Conservation (phyloP, 2,888 invertebrate genomes). For the Octonoba sinensis region DNA sequence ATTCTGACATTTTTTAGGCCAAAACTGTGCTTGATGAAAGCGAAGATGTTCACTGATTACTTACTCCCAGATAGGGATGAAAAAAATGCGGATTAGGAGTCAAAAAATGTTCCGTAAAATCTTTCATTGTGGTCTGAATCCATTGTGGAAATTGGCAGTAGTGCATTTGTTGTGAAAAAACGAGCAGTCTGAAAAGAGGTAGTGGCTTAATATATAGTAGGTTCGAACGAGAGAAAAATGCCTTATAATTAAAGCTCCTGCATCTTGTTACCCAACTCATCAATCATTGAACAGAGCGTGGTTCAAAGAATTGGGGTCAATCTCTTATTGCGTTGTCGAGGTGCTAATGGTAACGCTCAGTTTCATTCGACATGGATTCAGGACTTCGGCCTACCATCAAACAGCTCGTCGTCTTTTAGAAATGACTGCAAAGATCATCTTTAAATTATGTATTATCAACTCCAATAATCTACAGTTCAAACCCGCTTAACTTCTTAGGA, state of each 20-base stretch:
- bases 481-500: too few relatives aligned
- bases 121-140: conserved; percentile 51
- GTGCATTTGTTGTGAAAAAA: conserved; percentile 44
- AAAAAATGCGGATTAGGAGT: conserved; percentile 30
- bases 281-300: conserved; percentile 58
- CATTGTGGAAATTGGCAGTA: conserved; percentile 36
- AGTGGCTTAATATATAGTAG: conserved; percentile 57
- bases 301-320: conserved; percentile 56
- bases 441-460: too few relatives aligned
- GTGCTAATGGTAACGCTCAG: conserved; percentile 1
- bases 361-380: conserved; percentile 4
- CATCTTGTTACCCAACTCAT: conserved; percentile 62
- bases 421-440: too few relatives aligned
- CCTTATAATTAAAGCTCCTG: conserved; percentile 63
- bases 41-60: conserved; percentile 39
- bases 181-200: conserved; percentile 52
- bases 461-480: too few relatives aligned
- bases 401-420: too few relatives aligned
- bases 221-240: conserved; percentile 60
- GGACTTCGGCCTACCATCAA: too few relatives aligned
- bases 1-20: conserved; percentile 22
- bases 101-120: conserved; percentile 55
- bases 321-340: conserved; percentile 52
- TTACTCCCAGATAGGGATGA: conserved; percentile 26
- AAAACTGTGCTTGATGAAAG: conserved; percentile 33